A percentile compares a stretch with the other conserved stretches of the same genome.
Conservation (phyloP, 2,888 invertebrate genomes). For the Drosophila mimica region DNA sequence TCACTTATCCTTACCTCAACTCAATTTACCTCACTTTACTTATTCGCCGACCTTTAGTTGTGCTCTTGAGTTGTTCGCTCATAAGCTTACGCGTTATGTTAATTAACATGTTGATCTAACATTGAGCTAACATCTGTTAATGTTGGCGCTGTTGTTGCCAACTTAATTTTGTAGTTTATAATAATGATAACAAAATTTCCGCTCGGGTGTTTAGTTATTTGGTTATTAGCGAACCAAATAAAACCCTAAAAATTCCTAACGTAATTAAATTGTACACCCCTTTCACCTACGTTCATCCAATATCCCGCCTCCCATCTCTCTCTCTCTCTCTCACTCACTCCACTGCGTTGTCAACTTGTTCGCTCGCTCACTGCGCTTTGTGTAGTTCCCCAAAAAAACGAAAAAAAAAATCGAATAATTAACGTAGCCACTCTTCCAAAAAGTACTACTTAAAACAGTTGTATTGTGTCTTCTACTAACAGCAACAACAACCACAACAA, state of each 20-base stretch:
- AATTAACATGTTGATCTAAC: constrained; percentile 45
- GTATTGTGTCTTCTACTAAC: constrained; percentile 44
- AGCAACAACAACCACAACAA: constrained; percentile 32
- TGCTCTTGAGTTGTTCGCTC: constrained; percentile 10
- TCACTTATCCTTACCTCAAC: constrained; percentile 22
- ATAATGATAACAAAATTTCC: constrained; percentile 11
- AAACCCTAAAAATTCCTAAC: background rate
- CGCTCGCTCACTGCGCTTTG: constrained; percentile 49
- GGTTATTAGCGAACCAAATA: background rate
- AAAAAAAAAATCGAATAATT: constrained; percentile 5
- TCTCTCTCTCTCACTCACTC: constrained; percentile 1
- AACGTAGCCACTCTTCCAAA: background rate
- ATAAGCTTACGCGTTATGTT: constrained; percentile 35
- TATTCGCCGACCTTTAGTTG: constrained; percentile 14
- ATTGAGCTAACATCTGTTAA: constrained; percentile 38
- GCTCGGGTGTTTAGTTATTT: constrained; percentile 14
- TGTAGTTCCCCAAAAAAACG: constrained; percentile 19
- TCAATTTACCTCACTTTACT: constrained; percentile 29
- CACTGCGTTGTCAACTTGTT: constrained; percentile 22
- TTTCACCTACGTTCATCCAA: background rate
- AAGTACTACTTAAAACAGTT: constrained; percentile 28
- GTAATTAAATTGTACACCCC: constrained; percentile 14
- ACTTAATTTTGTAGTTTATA: constrained; percentile 17
- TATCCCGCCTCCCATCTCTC: background rate
- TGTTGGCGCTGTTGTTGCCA: constrained; percentile 10